A percentile compares a stretch with the other conserved stretches of the same genome.
Evolutionary conservation across 2,113 vertebrate species (phyloP).

Genomic region (Pedetes capensis): DNA sequence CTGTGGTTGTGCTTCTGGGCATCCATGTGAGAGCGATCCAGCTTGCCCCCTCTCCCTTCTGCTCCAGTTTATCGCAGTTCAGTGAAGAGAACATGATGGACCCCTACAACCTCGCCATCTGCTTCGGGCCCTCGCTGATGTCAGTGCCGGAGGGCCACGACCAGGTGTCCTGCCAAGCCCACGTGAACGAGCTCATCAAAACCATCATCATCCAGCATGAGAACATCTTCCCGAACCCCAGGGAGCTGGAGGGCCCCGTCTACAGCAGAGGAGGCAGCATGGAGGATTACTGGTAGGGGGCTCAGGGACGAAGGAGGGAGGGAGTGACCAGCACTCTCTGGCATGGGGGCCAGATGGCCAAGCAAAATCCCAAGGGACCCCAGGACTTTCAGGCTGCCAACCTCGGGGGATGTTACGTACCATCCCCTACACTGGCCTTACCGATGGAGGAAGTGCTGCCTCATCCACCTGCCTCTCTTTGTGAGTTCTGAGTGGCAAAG

Average conservation of each 20-base stretch:
- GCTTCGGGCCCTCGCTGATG: constrained; percentile 98
- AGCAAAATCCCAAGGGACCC: not conserved
- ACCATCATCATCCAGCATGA: constrained; percentile 99
- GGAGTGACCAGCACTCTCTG: not conserved
- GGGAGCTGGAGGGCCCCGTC: constrained; percentile 92
- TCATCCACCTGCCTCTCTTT: not conserved
- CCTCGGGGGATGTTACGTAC: not conserved
- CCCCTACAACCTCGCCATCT: constrained; percentile 99
- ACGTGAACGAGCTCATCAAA: constrained; percentile 98
- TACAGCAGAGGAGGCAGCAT: constrained; percentile 89
- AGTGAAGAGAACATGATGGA: constrained; percentile 99
- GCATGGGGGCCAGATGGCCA: constrained; percentile 14
- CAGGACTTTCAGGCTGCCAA: not conserved
- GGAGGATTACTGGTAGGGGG: constrained; percentile 94
- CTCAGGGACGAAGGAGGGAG: not conserved
- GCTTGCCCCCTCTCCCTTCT: constrained; percentile 53
- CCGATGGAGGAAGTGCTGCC: not conserved
- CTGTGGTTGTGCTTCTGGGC: constrained; percentile 26
- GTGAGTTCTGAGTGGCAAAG: not conserved
- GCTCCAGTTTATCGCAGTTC: constrained; percentile 95
- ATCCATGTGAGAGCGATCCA: constrained; percentile 46
- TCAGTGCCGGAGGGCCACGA: constrained; percentile 96
- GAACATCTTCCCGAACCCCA: constrained; percentile 91
- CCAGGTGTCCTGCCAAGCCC: constrained; percentile 98
- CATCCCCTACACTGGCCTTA: not conserved